phyloP scores from a whole-genome alignment of 1,140 invertebrate genomes.

The Eufriesea mexicana region DNA sequence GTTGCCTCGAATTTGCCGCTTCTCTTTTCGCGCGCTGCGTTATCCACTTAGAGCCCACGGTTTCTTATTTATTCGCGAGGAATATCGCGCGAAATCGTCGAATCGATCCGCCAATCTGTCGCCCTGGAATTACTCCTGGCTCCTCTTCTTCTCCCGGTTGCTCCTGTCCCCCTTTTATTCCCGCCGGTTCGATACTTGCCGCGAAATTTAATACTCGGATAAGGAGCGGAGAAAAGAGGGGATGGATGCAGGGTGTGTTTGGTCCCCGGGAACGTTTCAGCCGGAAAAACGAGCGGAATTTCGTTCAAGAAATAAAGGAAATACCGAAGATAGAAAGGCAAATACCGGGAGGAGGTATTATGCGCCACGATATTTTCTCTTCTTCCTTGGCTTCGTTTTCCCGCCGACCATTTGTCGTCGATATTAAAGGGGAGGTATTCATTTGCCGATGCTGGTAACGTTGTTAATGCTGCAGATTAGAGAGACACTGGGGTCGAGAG shows the following conservation, averaged over 20 bases:
- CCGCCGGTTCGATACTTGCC: background rate
- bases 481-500: no score
- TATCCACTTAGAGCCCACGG: constrained; percentile 8
- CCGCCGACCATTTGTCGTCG: background rate
- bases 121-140: background rate
- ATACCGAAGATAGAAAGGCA: constrained; percentile 31
- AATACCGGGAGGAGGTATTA: constrained; percentile 16
- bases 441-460: background rate
- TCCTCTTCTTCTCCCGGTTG: background rate
- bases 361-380: constrained; percentile 7
- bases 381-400: background rate
- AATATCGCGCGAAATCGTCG: background rate
- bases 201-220: constrained; percentile 28
- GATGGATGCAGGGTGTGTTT: background rate
- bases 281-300: constrained; percentile 36
- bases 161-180: background rate
- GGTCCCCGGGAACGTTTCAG: constrained; percentile 13
- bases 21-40: background rate
- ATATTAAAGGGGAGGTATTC: constrained; percentile 13
- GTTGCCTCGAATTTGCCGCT: constrained; percentile 29
- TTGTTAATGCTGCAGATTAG: no score
- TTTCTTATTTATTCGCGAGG: constrained; percentile 18
- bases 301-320: constrained; percentile 34
- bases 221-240: background rate
- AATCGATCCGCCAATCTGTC: constrained; percentile 18